A percentile compares a stretch with the other conserved stretches of the same genome.
Conservation (phyloP, 2,797 vertebrate genomes). For the Vespertilio murinus region DNA sequence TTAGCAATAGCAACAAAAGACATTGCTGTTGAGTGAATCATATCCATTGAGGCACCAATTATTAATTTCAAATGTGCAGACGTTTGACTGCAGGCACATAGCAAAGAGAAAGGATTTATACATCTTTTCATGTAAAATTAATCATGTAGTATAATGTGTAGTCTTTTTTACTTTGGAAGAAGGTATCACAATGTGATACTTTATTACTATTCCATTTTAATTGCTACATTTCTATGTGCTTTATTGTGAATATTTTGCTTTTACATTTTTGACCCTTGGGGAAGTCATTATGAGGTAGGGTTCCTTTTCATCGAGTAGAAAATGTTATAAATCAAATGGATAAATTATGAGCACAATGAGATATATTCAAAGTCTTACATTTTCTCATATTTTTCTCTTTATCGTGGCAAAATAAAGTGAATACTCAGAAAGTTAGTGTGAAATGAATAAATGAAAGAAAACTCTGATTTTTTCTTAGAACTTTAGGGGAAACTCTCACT, state of each 20-base stretch:
- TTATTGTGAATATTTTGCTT: conserved; percentile 61
- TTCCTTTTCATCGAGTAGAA: conserved; percentile 58
- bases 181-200: conserved; percentile 57
- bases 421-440: neutral
- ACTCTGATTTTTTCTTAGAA: neutral
- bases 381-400: conserved; percentile 41
- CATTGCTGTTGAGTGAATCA: conserved; percentile 36
- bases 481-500: neutral
- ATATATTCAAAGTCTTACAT: neutral
- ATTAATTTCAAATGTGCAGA: conserved; percentile 50
- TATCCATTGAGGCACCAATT: conserved; percentile 30
- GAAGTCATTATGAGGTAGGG: conserved; percentile 56
- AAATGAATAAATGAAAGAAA: conserved; percentile 50
- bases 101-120: conserved; percentile 54
- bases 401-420: conserved; percentile 35
- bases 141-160: conserved; percentile 52
- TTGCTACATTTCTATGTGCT: conserved; percentile 58
- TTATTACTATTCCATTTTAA: conserved; percentile 73
- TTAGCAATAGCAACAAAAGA: conserved; percentile 12
- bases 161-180: conserved; percentile 66
- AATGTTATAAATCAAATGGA: conserved; percentile 60
- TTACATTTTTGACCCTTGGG: conserved; percentile 68
- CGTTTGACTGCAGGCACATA: conserved; percentile 43
- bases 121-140: conserved; percentile 73
- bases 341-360: conserved; percentile 67